Evolutionary conservation across 2,113 vertebrate species (phyloP).

Genomic region (Zeus faber): DNA sequence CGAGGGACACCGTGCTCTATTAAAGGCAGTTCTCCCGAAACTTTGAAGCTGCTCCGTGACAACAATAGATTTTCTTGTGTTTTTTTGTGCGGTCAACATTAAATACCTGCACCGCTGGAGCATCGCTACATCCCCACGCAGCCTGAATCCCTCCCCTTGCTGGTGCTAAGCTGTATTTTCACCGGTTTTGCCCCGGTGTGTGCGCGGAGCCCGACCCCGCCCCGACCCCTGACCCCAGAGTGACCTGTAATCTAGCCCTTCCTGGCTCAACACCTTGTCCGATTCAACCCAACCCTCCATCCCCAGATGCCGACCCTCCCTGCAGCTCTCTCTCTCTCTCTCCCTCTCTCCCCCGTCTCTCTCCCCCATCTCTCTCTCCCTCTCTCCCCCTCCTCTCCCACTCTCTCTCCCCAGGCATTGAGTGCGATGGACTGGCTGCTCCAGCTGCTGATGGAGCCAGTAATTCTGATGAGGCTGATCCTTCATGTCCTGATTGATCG

Average conservation of each 20-base stretch:
- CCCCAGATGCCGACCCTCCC: neutral
- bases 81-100: neutral
- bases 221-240: slow-evolving; percentile 17
- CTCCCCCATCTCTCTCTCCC: too few species aligned
- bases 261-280: slow-evolving; percentile 1
- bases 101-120: neutral
- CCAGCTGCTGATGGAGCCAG: slow-evolving; percentile 58
- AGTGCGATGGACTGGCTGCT: slow-evolving; percentile 32
- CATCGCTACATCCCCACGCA: too few species aligned
- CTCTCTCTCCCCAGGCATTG: slow-evolving; percentile 28
- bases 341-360: too few species aligned
- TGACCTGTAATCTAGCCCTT: slow-evolving; percentile 13
- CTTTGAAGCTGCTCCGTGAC: neutral
- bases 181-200: neutral
- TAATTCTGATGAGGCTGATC: slow-evolving; percentile 66
- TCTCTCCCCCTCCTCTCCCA: neutral
- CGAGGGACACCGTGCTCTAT: slow-evolving; percentile 33
- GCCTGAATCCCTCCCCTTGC: too few species aligned
- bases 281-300: slow-evolving; percentile 22
- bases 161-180: neutral
- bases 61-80: neutral
- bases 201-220: slow-evolving; percentile 17
- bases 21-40: slow-evolving; percentile 14
- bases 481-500: slow-evolving; percentile 63
- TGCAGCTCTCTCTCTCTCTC: too few species aligned